Base-by-base conservation (phyloP, 2,888 invertebrate genomes). In the Ametastegia equiseti region DNA sequence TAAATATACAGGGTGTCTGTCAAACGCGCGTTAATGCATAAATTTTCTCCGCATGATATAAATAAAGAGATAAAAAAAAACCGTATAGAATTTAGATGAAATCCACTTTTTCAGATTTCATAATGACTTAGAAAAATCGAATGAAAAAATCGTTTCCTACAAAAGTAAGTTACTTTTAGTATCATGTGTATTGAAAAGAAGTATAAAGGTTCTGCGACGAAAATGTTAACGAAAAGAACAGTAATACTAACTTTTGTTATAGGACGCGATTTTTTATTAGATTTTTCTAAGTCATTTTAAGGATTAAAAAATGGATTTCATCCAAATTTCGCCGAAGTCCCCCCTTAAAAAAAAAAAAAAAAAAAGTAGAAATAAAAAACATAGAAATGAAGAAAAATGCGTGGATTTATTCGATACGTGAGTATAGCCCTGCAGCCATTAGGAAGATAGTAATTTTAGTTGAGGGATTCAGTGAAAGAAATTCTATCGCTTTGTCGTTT, bases 401-500 rank as follows among this genome's bases (percentile, higher is more conserved):
- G 13, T 39, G 36, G 65, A 36, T 65, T 36, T 39, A 65, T 65
- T 19, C 65, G 19, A 39, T 54, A 23, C 15, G 23, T 54, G 19
- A 23, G 23, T 9, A 9, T 54, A 54, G 9, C 54, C n/a, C 19
- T 11, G 27, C 30, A n/a, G 47, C 47, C 71, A 71, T 71, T 71
- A 71, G 27, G n/a, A n/a, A 47, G 71, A 23, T 71, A 45, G 47
- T 71, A 30, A 27, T 27, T 71, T 71, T 42, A 6, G n/a, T 23
- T 39, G 9, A 30, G 45, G 47, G 45, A 42, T 54, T 30, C 5
- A 65, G 75, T 65, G 81, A 80, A 82, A 75, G 80, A 83, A 60
- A 63, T 78, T 78, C 63, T 78, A 60, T 78, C 23, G 78, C 7
- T n/a, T 78, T 78, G 23, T 42, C n/a, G 82, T 86, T 86, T 86